A percentile compares a stretch with the other conserved stretches of the same genome.
Conservation (phyloP, 2,113 vertebrate genomes). For the Clarias macrocephalus region DNA sequence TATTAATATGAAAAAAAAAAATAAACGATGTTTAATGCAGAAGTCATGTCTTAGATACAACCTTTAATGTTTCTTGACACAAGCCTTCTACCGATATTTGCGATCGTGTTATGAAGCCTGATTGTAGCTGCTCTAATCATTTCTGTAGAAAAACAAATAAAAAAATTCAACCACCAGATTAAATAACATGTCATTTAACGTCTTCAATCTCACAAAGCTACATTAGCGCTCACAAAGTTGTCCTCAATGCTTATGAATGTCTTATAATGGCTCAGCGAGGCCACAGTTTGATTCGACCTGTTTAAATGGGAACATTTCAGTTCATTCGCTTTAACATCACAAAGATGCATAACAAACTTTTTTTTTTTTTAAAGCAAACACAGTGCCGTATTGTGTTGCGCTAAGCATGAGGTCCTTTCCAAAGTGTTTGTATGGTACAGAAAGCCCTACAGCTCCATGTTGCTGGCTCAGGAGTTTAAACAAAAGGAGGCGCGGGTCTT, state of each 20-base stretch:
- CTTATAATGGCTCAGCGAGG: not conserved
- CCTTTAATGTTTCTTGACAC: not conserved
- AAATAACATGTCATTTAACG: not conserved
- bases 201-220: not conserved
- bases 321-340: accelerated
- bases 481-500: conserved; percentile 34
- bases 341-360: not conserved
- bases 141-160: not conserved
- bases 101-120: not conserved
- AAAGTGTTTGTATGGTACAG: conserved; percentile 8
- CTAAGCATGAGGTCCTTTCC: not conserved
- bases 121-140: not conserved
- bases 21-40: not conserved
- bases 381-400: conserved; percentile 24
- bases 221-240: not conserved
- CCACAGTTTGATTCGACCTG: not conserved
- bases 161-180: not conserved
- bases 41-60: not conserved
- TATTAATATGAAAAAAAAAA: not conserved
- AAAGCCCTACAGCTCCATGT: conserved; percentile 33
- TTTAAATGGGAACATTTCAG: not conserved
- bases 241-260: not conserved
- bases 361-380: not conserved
- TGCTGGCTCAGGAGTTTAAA: conserved; percentile 44
- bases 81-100: not conserved